Evolutionary conservation across 1,140 invertebrate species (phyloP).

Genomic region (Drosophila chauvacae): DNA sequence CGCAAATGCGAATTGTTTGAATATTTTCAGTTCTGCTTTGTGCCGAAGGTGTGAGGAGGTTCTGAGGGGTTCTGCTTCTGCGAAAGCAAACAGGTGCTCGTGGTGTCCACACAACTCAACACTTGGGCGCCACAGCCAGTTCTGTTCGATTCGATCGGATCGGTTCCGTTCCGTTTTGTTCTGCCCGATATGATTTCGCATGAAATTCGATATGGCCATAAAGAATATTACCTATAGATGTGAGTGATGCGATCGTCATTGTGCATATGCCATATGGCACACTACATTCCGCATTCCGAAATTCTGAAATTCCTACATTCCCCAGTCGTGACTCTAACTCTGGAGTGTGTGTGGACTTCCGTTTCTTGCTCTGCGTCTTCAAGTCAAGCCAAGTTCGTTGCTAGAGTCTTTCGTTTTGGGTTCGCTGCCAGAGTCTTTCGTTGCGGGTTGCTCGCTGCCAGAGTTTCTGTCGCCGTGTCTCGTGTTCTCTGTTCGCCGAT

Average conservation of each 20-base stretch:
- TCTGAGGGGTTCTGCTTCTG: background rate
- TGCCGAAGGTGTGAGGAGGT: slow-evolving; percentile 22
- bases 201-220: slow-evolving; percentile 77
- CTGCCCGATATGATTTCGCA: slow-evolving; percentile 19
- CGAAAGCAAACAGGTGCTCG: slow-evolving; percentile 37
- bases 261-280: slow-evolving; percentile 32
- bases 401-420: slow-evolving; percentile 50
- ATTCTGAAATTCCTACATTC: slow-evolving; percentile 17
- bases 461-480: slow-evolving; percentile 48
- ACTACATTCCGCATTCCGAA: slow-evolving; percentile 24
- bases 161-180: slow-evolving; percentile 33
- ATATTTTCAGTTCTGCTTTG: slow-evolving; percentile 70
- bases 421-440: slow-evolving; percentile 76
- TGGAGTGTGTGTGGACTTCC: slow-evolving; percentile 41
- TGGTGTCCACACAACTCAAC: background rate
- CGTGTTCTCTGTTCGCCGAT: slow-evolving; percentile 68
- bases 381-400: slow-evolving; percentile 11
- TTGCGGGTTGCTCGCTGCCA: slow-evolving; percentile 47
- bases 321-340: slow-evolving; percentile 26
- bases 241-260: slow-evolving; percentile 31
- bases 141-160: slow-evolving; percentile 27
- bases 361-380: slow-evolving; percentile 33
- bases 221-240: slow-evolving; percentile 60
- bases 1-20: slow-evolving; percentile 80
- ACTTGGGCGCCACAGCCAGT: slow-evolving; percentile 57